phyloP scores from a whole-genome alignment of 2,888 invertebrate species.

The Parochlus steinenii region DNA sequence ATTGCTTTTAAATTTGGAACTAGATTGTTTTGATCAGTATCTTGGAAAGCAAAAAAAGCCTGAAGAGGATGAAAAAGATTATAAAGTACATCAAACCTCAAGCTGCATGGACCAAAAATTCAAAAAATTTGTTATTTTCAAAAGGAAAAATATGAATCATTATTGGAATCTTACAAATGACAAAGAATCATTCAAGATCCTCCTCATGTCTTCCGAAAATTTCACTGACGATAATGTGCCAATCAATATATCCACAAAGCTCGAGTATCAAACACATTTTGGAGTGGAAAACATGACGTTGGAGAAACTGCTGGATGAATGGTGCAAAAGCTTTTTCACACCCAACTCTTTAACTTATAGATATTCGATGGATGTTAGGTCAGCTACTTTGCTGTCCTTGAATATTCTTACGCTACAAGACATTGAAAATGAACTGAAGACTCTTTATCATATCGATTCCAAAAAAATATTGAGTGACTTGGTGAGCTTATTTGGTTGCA shows the following conservation, averaged over 20 bases:
- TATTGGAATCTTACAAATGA: not conserved
- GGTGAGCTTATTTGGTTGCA: not conserved
- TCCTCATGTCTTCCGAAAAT: no score
- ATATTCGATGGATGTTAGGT: slow-evolving; percentile 15
- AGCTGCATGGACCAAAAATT: not conserved
- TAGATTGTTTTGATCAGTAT: no score
- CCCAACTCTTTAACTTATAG: slow-evolving; percentile 16
- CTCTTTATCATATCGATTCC: slow-evolving; percentile 12
- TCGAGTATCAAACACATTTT: slow-evolving; percentile 18
- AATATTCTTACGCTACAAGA: slow-evolving; percentile 13
- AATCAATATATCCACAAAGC: slow-evolving; percentile 16
- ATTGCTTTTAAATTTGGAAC: no score
- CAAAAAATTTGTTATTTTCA: not conserved
- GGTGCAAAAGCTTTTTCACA: slow-evolving; percentile 16
- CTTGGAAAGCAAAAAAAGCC: no score
- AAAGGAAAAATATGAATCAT: not conserved
- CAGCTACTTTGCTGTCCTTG: slow-evolving; percentile 13
- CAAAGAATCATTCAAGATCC: no score
- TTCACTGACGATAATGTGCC: no score
- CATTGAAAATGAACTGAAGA: slow-evolving; percentile 13
- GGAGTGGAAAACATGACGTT: slow-evolving; percentile 17
- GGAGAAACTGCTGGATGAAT: slow-evolving; percentile 16
- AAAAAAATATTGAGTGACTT: not conserved
- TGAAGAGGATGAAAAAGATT: not conserved
- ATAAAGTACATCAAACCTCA: not conserved